Evolutionary conservation across 2,888 invertebrate species (phyloP).

Genomic region (Drosophila vallismaia): DNA sequence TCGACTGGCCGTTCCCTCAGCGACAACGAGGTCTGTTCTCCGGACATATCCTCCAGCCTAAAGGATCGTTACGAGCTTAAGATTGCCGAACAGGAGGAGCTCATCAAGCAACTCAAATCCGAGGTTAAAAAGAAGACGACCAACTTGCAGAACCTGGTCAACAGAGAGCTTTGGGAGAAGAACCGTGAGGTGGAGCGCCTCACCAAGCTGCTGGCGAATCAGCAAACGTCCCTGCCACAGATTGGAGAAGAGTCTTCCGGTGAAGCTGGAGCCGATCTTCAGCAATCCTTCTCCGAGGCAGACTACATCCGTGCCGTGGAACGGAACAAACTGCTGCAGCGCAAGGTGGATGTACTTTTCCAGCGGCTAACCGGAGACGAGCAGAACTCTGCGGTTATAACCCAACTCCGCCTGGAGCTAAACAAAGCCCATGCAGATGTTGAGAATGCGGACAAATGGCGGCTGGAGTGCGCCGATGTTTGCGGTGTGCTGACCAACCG

Average conservation of each 20-base stretch:
- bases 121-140: constrained; percentile 83
- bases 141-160: constrained; percentile 84
- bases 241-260: constrained; percentile 50
- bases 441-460: constrained; percentile 80
- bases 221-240: constrained; percentile 42
- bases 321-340: constrained; percentile 81
- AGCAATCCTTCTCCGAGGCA: constrained; percentile 79
- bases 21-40: constrained; percentile 69
- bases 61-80: constrained; percentile 65
- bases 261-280: constrained; percentile 61
- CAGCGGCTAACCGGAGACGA: constrained; percentile 72
- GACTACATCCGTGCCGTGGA: constrained; percentile 80
- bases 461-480: constrained; percentile 81
- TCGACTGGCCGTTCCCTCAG: constrained; percentile 70
- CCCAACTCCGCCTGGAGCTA: constrained; percentile 73
- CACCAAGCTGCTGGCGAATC: constrained; percentile 75
- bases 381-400: constrained; percentile 61
- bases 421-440: constrained; percentile 73
- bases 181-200: constrained; percentile 86
- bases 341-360: constrained; percentile 79
- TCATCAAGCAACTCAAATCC: constrained; percentile 85
- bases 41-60: constrained; percentile 72
- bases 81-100: constrained; percentile 85
- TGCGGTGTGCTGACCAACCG: constrained; percentile 85
- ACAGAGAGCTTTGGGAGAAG: constrained; percentile 86